phyloP scores from a whole-genome alignment of 2,888 invertebrate species.

The Sepiola atlantica region DNA sequence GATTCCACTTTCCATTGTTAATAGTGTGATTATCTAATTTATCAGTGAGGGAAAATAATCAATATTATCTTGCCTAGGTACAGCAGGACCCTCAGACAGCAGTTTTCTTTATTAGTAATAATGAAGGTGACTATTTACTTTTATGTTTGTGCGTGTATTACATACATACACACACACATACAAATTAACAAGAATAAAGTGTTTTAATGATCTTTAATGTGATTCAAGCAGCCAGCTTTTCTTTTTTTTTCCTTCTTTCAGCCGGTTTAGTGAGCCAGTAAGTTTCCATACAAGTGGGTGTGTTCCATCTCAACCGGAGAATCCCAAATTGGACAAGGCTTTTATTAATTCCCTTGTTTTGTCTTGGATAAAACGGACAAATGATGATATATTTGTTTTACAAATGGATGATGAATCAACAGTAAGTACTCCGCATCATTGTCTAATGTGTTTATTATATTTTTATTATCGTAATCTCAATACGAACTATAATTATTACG shows the following conservation, averaged over 20 bases:
- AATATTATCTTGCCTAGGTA: too few relatives aligned
- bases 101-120: neutral
- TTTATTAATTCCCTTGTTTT: conserved; percentile 81
- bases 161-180: neutral
- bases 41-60: too few relatives aligned
- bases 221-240: neutral
- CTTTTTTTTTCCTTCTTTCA: conserved; percentile 58
- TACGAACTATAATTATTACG: conserved; percentile 5
- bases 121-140: neutral
- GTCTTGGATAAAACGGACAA: conserved; percentile 84
- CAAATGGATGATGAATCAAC: conserved; percentile 85
- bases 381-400: conserved; percentile 87
- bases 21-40: too few relatives aligned
- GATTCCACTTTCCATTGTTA: too few relatives aligned
- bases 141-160: neutral
- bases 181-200: neutral
- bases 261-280: conserved; percentile 73
- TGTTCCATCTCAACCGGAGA: conserved; percentile 85
- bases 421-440: conserved; percentile 59
- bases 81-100: too few relatives aligned
- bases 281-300: conserved; percentile 83
- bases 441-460: neutral
- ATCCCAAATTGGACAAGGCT: conserved; percentile 83
- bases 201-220: neutral
- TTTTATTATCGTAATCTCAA: neutral